Evolutionary conservation across 2,797 vertebrate genomes (phyloP).

Genomic region (Hydrophis major): DNA sequence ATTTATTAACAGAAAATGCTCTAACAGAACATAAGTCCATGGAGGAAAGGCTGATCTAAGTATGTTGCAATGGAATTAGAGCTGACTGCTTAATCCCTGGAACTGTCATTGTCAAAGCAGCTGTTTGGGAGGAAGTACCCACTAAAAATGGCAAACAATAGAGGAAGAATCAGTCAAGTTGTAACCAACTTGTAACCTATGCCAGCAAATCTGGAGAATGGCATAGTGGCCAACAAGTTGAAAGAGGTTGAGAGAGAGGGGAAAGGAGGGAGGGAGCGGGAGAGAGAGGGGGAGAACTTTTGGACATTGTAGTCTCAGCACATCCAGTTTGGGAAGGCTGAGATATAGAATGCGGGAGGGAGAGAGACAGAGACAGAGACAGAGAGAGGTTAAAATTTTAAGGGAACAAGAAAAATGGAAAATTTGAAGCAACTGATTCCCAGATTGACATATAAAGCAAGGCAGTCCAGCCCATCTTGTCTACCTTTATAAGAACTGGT

Average conservation of each 20-base stretch:
- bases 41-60: background rate
- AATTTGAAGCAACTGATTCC: no score
- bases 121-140: background rate
- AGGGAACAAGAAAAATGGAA: no score
- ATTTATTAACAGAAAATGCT: background rate
- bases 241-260: background rate
- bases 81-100: background rate
- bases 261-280: background rate
- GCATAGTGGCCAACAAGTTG: background rate
- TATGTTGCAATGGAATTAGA: background rate
- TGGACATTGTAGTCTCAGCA: background rate
- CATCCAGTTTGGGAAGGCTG: background rate
- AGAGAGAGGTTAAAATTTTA: no score
- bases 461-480: background rate
- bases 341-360: background rate
- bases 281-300: background rate
- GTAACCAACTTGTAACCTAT: background rate
- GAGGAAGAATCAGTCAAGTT: background rate
- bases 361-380: no score
- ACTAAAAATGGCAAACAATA: background rate
- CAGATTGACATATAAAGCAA: background rate
- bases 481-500: background rate
- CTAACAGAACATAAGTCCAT: background rate
- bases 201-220: background rate
- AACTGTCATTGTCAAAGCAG: background rate